These are phyloP conservation scores for Rotaria socialis DNA, from an alignment of 2,888 invertebrate species.

Conservation along the genomic window DNA sequence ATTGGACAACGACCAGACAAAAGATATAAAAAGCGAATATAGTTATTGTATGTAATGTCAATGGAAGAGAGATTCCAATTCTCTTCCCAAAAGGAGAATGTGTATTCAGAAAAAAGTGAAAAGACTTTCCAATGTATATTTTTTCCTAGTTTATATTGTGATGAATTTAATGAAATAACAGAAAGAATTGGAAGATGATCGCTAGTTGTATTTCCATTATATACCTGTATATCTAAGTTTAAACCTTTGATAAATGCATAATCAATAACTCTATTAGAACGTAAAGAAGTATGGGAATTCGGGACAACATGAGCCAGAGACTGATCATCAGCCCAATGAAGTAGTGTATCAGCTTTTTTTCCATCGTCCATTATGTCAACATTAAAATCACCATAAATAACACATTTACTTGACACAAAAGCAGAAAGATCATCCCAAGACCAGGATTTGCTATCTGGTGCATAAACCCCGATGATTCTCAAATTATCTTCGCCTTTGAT, in stretches of 20 bases:
- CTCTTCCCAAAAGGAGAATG: not conserved
- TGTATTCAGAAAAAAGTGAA: not conserved
- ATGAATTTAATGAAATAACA: not conserved
- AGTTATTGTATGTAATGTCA: not conserved
- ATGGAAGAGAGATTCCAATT: not conserved
- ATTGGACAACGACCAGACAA: not conserved
- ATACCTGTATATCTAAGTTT: not conserved
- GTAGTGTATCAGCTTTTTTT: not conserved
- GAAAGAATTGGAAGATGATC: not conserved
- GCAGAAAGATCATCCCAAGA: not conserved
- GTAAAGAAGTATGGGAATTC: not conserved
- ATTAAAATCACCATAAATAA: not conserved
- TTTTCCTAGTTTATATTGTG: not conserved
- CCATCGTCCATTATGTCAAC: not conserved
- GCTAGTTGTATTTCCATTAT: not conserved
- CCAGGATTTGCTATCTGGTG: not conserved
- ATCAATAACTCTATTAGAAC: not conserved
- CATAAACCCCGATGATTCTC: not conserved
- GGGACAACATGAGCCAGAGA: not conserved
- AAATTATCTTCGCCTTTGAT: not conserved
- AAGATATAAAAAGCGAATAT: not conserved
- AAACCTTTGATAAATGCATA: not conserved
- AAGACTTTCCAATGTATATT: not conserved
- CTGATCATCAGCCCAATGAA: not conserved
- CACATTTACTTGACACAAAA: not conserved